These are phyloP conservation scores for Calyptommatus sinebrachiatus DNA, from an alignment of 2,113 vertebrate genomes.

Conservation along the genomic window DNA sequence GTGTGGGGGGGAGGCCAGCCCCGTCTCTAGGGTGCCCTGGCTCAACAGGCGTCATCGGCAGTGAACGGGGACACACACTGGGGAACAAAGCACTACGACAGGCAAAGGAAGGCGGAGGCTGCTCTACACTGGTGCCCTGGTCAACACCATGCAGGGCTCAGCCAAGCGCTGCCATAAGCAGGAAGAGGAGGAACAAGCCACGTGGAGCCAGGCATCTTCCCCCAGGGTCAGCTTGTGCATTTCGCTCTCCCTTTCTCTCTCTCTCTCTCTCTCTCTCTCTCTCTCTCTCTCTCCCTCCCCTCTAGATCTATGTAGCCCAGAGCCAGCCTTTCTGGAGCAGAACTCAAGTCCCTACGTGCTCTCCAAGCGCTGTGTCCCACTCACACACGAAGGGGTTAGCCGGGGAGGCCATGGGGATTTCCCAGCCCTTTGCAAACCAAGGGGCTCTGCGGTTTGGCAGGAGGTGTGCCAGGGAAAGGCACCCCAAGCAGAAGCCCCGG, in stretches of 20 bases:
- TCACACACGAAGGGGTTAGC: constrained; percentile 52
- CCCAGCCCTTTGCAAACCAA: constrained; percentile 3
- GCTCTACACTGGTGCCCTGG: constrained; percentile 58
- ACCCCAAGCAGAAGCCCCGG: neutral
- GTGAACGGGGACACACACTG: constrained; percentile 58
- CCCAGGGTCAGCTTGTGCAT: constrained; percentile 22
- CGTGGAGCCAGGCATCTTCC: constrained; percentile 37
- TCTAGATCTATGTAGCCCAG: neutral
- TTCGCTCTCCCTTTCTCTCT: constrained; percentile 20
- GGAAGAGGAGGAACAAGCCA: constrained; percentile 29
- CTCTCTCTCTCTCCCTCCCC: constrained; percentile 20
- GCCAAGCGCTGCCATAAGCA: constrained; percentile 35
- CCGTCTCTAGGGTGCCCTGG: constrained; percentile 43
- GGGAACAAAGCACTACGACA: constrained; percentile 64
- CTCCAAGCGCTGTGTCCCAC: constrained; percentile 43
- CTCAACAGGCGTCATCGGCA: constrained; percentile 58
- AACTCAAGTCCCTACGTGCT: constrained; percentile 18
- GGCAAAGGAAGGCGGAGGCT: constrained; percentile 61
- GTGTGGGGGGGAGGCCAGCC: constrained; percentile 35
- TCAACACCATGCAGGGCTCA: constrained; percentile 65
- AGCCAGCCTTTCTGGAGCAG: constrained; percentile 13
- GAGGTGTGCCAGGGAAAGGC: constrained; percentile 22
- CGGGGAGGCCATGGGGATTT: constrained; percentile 20
- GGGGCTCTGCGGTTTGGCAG: neutral
- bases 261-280: constrained; percentile 31